These are phyloP conservation scores for Cebus imitator DNA, from an alignment of 2,113 vertebrate species.

Conservation along the genomic window DNA sequence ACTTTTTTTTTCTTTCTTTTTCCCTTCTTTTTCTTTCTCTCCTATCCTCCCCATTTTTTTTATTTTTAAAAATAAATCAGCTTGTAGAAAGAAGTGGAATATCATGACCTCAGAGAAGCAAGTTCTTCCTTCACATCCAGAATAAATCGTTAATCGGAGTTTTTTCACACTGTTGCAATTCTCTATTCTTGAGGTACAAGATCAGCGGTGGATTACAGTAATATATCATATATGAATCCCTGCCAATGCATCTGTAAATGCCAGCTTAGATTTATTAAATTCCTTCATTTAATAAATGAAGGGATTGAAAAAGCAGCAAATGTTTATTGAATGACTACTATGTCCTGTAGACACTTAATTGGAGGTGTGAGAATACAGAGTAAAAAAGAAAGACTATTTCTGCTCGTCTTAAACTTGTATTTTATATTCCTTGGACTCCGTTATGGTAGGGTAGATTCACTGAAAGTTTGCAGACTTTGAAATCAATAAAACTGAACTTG, in stretches of 20 bases:
- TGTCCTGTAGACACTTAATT: background rate
- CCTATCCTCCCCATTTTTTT: background rate
- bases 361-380: background rate
- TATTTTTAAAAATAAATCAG: background rate
- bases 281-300: background rate
- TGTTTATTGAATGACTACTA: background rate
- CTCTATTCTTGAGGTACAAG: background rate
- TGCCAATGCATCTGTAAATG: accelerated
- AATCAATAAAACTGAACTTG: background rate
- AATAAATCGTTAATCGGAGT: background rate
- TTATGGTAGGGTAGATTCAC: background rate
- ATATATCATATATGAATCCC: background rate
- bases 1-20: background rate
- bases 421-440: background rate
- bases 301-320: background rate
- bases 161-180: background rate
- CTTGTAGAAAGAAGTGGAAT: background rate
- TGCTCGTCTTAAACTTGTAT: background rate
- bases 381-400: background rate
- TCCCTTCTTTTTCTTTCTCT: background rate
- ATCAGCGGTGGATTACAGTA: background rate
- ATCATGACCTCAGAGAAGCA: background rate
- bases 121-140: background rate
- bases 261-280: background rate
- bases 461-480: background rate